phyloP scores from a whole-genome alignment of 2,888 invertebrate genomes.

The Nowickia ferox region DNA sequence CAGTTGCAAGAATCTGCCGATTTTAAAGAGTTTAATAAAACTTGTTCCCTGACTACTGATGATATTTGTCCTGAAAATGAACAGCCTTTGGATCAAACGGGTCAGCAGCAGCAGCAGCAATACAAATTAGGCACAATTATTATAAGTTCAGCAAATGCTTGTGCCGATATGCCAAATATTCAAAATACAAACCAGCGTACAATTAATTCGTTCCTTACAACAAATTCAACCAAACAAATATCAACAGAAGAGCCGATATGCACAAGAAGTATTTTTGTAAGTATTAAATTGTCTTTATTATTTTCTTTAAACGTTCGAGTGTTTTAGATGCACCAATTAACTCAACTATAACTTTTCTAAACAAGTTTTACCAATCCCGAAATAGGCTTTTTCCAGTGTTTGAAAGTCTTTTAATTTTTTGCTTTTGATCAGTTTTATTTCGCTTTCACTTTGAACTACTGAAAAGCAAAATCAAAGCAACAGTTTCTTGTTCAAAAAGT shows the following conservation, averaged over 20 bases:
- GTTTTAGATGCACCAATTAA: too few relatives aligned
- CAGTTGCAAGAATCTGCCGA: background rate
- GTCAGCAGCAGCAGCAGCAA: slow-evolving; percentile 65
- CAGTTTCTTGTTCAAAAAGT: too few relatives aligned
- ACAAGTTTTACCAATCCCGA: too few relatives aligned
- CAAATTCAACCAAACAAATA: slow-evolving; percentile 21
- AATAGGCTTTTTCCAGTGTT: too few relatives aligned
- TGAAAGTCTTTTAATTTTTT: too few relatives aligned
- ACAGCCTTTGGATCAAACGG: slow-evolving; percentile 8
- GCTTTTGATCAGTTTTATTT: too few relatives aligned
- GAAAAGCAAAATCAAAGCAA: too few relatives aligned
- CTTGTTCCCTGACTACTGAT: background rate
- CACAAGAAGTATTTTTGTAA: slow-evolving; percentile 75
- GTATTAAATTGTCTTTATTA: slow-evolving; percentile 30
- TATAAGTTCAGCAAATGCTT: slow-evolving; percentile 72
- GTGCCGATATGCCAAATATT: slow-evolving; percentile 36
- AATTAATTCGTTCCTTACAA: slow-evolving; percentile 57
- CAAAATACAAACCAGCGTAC: slow-evolving; percentile 38
- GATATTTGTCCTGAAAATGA: slow-evolving; percentile 1
- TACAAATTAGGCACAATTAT: slow-evolving; percentile 76
- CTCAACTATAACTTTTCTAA: too few relatives aligned
- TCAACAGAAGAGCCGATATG: slow-evolving; percentile 49
- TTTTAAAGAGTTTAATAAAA: slow-evolving; percentile 23
- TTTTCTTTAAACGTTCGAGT: background rate
- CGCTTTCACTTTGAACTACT: too few relatives aligned